Base-by-base conservation (phyloP, 2,888 invertebrate species). In the Congeria kusceri region DNA sequence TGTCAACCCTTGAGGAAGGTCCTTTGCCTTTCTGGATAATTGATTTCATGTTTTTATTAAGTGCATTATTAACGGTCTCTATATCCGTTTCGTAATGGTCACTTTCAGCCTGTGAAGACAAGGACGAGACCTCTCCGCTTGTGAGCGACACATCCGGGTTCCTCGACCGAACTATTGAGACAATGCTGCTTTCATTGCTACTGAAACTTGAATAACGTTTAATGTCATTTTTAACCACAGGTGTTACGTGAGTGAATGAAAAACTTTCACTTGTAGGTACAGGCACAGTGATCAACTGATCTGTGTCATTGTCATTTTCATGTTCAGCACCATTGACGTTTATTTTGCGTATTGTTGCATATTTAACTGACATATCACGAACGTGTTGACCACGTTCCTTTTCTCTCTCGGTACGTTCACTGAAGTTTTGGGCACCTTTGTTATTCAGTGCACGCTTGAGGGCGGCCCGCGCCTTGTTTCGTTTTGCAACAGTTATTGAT, bases 61-160 rank as follows among this genome's bases (percentile, higher is more conserved):
- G 58, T 5, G 80, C 71, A 47, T 70, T 61, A 56, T 85, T 86
- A 65, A 77, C 58, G 69, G 85, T 86, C 13, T 83, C 83, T 27
- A 77, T 70, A 61, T 84, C 85, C 3, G 84, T 85, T 63, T 87
- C 87, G 32, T 79, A 80, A 61, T 84, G 84, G 46, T 84, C 82
- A 63, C 78, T 84, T 39, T 87, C 87, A 23, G 89, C 88, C 63
- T 87, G 89, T 25, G 89, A 89, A 15, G 87, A 87, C 15, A 88
- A 68, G 3, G 89, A 89, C 1, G 89, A 87, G 9, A 88, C 66
- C 59, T 90, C 90, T 15, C 88, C 89, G 68, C 89, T 89, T 27
- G 88, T 89, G 7, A 89, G 63, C 9, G 90, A 90, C 25, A 80
- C 83, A 70, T 88, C 85, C 13, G 62, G 56, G 28, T 58, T 79